phyloP scores from a whole-genome alignment of 2,113 vertebrate species.

The Pomatostomus ruficeps region DNA sequence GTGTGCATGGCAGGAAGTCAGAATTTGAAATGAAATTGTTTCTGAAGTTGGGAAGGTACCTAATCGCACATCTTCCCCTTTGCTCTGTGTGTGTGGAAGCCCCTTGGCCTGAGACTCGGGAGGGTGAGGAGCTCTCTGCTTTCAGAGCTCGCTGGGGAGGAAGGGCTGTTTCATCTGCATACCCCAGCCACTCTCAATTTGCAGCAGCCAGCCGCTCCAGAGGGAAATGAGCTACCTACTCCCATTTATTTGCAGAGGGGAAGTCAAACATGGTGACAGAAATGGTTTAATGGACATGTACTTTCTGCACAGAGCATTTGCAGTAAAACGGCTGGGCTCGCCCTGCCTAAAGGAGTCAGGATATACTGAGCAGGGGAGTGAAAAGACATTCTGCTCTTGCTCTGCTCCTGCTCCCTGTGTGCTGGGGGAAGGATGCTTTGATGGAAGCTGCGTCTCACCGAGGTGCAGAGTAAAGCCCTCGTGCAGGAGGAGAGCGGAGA shows the following conservation, averaged over 20 bases:
- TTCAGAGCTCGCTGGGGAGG: background rate
- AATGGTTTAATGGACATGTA: background rate
- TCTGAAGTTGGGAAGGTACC: constrained; percentile 11
- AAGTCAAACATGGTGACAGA: background rate
- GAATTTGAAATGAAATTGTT: constrained; percentile 12
- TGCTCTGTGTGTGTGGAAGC: background rate
- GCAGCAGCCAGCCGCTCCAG: background rate
- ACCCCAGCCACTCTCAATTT: background rate
- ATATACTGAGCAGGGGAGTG: background rate
- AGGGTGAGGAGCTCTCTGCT: background rate
- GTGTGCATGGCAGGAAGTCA: constrained; percentile 1
- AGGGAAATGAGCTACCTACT: background rate
- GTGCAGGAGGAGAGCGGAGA: rapidly evolving
- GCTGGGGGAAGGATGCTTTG: background rate
- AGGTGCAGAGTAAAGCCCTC: background rate
- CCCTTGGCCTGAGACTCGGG: background rate
- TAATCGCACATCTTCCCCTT: background rate
- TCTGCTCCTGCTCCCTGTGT: background rate
- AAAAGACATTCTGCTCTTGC: background rate
- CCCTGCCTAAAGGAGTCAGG: background rate
- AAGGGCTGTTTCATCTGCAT: background rate
- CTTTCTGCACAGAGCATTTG: background rate
- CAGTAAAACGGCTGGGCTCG: rapidly evolving
- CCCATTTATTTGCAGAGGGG: background rate
- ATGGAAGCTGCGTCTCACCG: background rate